Percentiles rank a stretch among this genome's conserved stretches.
Evolutionary conservation across 2,113 vertebrate species (phyloP).

Genomic region (Ondatra zibethicus): DNA sequence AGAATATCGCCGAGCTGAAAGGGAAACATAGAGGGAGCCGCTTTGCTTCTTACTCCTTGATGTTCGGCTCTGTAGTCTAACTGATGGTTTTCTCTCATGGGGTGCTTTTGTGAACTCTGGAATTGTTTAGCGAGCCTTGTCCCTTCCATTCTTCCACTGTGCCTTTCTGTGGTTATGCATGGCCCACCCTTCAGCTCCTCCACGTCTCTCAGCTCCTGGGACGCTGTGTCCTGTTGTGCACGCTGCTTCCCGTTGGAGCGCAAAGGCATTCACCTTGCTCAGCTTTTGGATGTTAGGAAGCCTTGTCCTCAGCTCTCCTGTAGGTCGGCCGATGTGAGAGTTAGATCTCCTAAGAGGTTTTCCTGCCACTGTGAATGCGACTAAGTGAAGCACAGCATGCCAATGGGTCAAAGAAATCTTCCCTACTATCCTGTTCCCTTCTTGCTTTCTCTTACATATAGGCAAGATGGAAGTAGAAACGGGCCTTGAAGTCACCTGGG

Average conservation of each 20-base stretch:
- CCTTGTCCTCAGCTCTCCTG: not conserved
- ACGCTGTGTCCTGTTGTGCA: not conserved
- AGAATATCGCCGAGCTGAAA: not conserved
- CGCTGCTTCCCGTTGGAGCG: not conserved
- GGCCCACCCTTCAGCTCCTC: not conserved
- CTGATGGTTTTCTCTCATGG: not conserved
- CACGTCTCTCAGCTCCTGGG: not conserved
- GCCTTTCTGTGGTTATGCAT: not conserved
- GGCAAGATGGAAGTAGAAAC: not conserved
- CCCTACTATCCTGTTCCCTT: not conserved
- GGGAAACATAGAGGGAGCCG: rapidly evolving
- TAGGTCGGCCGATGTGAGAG: not conserved
- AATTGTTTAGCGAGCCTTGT: not conserved
- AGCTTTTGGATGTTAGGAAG: not conserved
- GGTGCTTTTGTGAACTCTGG: not conserved
- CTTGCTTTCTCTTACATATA: not conserved
- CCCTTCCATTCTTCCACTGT: not conserved
- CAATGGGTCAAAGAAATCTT: not conserved
- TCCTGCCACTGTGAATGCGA: not conserved
- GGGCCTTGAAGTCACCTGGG: not conserved
- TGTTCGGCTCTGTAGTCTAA: not conserved
- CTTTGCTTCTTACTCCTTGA: not conserved
- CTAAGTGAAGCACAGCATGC: not conserved
- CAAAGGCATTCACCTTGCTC: not conserved
- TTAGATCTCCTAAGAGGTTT: not conserved